phyloP scores from a whole-genome alignment of 2,888 invertebrate species.

The Thelaira solivaga region DNA sequence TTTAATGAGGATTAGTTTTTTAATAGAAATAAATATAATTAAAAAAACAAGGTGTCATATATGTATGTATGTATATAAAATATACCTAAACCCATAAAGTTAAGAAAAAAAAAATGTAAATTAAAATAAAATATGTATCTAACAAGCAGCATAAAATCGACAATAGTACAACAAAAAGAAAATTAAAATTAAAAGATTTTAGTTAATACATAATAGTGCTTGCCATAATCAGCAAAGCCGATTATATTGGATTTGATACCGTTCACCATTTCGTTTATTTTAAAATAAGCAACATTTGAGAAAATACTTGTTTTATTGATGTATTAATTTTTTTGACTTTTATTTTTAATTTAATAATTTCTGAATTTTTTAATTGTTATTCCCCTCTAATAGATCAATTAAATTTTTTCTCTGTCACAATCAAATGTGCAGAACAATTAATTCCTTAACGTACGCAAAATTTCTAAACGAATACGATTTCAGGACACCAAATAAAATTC shows the following conservation, averaged over 20 bases:
- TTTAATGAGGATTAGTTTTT: conserved; percentile 29
- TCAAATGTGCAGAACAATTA: too few species aligned
- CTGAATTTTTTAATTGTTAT: too few species aligned
- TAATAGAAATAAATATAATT: not conserved
- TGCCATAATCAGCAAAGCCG: not conserved
- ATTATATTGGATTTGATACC: too few species aligned
- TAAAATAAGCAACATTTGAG: not conserved
- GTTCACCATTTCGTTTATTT: conserved; percentile 16
- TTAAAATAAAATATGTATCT: conserved; percentile 2
- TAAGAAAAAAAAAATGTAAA: not conserved
- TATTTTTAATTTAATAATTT: too few species aligned
- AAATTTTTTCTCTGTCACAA: too few species aligned
- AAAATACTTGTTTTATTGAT: not conserved
- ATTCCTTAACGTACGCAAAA: too few species aligned
- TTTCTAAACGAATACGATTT: too few species aligned
- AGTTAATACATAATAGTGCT: not conserved
- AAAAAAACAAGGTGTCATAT: not conserved
- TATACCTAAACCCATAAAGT: not conserved
- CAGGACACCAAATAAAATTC: too few species aligned
- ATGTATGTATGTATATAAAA: not conserved
- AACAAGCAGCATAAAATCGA: conserved; percentile 31
- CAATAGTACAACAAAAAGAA: conserved; percentile 13
- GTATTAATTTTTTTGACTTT: too few species aligned
- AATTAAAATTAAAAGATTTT: not conserved
- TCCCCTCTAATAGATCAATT: too few species aligned